Evolutionary conservation across 2,113 vertebrate species (phyloP).

Genomic region (Taurulus bubalis): DNA sequence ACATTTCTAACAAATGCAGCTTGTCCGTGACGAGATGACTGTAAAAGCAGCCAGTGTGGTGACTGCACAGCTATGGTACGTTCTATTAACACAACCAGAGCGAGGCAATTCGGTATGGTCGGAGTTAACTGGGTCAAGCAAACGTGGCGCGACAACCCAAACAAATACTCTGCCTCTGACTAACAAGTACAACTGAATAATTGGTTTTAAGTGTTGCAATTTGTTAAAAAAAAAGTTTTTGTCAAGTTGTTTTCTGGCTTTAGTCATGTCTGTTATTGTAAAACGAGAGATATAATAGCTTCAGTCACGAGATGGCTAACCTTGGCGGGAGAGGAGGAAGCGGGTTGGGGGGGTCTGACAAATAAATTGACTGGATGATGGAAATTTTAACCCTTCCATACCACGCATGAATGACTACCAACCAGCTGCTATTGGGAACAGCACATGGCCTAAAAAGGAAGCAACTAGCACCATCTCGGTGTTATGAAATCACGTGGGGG

Average conservation of each 20-base stretch:
- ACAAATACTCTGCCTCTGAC: slow-evolving; percentile 71
- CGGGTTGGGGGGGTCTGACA: slow-evolving; percentile 26
- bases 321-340: slow-evolving; percentile 7
- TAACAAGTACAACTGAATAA: slow-evolving; percentile 72
- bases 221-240: slow-evolving; percentile 71
- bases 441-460: slow-evolving; percentile 42
- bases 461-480: slow-evolving; percentile 18
- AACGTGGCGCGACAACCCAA: slow-evolving; percentile 61
- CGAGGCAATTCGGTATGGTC: neutral
- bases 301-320: slow-evolving; percentile 69
- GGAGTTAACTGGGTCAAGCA: slow-evolving; percentile 51
- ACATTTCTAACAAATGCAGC: slow-evolving; percentile 4
- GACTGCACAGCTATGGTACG: neutral
- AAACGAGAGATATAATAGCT: slow-evolving; percentile 70
- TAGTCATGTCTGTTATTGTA: slow-evolving; percentile 71
- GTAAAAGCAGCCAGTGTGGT: slow-evolving; percentile 23
- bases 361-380: slow-evolving; percentile 66
- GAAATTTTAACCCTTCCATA: slow-evolving; percentile 43
- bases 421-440: slow-evolving; percentile 45
- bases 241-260: slow-evolving; percentile 68
- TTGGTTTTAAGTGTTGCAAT: slow-evolving; percentile 75
- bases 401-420: slow-evolving; percentile 42
- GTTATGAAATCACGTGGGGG: neutral
- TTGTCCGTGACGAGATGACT: slow-evolving; percentile 14
- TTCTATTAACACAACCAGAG: neutral